phyloP scores from a whole-genome alignment of 2,888 invertebrate species.

The Exocentrus adspersus region DNA sequence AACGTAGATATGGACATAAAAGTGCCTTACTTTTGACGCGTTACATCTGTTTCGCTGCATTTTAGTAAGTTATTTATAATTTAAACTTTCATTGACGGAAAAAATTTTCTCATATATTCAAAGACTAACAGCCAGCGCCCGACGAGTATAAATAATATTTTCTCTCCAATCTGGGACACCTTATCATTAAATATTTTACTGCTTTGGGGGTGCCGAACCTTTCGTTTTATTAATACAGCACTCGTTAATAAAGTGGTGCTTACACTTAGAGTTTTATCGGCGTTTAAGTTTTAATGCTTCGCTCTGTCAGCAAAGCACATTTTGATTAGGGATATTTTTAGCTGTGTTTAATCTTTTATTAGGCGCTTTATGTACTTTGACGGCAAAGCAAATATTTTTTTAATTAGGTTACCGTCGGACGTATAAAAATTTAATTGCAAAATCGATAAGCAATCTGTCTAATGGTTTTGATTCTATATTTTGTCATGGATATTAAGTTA shows the following conservation, averaged over 20 bases:
- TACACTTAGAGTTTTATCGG: background rate
- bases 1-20: too few relatives aligned
- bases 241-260: slow-evolving; percentile 1
- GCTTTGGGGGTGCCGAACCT: background rate
- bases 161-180: background rate
- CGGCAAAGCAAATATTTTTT: background rate
- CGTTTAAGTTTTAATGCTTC: background rate
- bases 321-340: background rate
- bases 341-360: background rate
- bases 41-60: too few relatives aligned
- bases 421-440: background rate
- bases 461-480: too few relatives aligned
- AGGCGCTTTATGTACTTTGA: background rate
- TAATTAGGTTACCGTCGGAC: background rate
- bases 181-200: slow-evolving; percentile 13
- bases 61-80: too few relatives aligned
- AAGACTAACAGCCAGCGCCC: too few relatives aligned
- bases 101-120: too few relatives aligned
- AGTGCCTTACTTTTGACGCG: too few relatives aligned
- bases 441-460: too few relatives aligned
- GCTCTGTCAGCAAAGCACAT: background rate
- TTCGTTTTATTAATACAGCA: background rate
- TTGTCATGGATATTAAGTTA: too few relatives aligned
- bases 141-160: background rate
- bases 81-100: too few relatives aligned